Conservation (phyloP, 2,797 vertebrate genomes). For the Eospalax fontanierii region DNA sequence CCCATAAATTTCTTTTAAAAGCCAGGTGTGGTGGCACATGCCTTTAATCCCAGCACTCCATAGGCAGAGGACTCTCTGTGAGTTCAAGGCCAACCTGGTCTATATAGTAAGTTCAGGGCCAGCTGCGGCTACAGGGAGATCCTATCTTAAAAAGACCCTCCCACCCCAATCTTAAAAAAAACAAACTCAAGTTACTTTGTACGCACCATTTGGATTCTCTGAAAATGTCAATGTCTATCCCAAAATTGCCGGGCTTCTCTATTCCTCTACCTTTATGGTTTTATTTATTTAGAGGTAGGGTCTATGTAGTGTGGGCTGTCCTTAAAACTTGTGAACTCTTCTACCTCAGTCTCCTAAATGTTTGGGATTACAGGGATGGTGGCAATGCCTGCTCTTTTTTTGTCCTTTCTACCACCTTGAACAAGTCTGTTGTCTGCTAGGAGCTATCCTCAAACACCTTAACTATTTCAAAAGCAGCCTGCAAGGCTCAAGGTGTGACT, state of each 20-base stretch:
- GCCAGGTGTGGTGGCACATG: too few relatives aligned
- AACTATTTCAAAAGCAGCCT: conserved; percentile 34
- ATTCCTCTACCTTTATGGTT: too few relatives aligned
- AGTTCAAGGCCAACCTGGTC: background rate
- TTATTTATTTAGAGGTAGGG: background rate
- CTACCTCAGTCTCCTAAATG: background rate
- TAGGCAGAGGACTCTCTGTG: background rate
- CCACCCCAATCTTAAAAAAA: background rate
- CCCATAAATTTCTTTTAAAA: too few relatives aligned
- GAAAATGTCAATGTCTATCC: too few relatives aligned
- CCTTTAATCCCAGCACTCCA: background rate
- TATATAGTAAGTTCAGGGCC: too few relatives aligned
- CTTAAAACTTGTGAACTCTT: background rate
- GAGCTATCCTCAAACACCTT: background rate
- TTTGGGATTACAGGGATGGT: background rate
- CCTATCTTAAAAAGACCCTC: background rate
- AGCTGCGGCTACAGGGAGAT: background rate
- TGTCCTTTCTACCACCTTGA: background rate
- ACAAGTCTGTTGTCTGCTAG: background rate
- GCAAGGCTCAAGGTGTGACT: background rate
- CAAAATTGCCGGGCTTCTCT: background rate
- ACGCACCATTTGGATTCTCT: background rate
- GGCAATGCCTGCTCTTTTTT: background rate
- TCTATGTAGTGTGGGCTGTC: background rate
- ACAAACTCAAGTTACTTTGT: too few relatives aligned